Percentiles rank a stretch among this genome's conserved stretches.
phyloP scores from a whole-genome alignment of 2,888 invertebrate species.

The Strigamia transsilvanica region DNA sequence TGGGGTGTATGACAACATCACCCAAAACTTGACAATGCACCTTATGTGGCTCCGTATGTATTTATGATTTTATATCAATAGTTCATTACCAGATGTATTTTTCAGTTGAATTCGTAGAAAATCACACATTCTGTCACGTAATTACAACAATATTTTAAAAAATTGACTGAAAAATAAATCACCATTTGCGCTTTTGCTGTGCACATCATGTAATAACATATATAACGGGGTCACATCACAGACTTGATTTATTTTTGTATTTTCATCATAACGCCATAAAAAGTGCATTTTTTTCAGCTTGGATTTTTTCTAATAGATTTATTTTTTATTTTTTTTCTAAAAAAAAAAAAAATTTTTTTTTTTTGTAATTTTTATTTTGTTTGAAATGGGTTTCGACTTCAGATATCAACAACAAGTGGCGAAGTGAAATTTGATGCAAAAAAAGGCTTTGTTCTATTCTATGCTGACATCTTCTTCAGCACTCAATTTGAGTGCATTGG shows the following conservation, averaged over 20 bases:
- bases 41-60: conserved; percentile 57
- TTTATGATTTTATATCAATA: conserved; percentile 3
- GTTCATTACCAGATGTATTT: neutral
- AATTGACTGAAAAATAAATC: conserved; percentile 5
- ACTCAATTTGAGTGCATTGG: conserved; percentile 56
- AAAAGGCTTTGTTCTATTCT: conserved; percentile 55
- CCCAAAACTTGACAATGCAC: conserved; percentile 52
- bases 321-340: neutral
- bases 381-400: neutral
- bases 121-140: no score
- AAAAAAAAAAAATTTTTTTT: neutral
- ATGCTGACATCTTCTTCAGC: conserved; percentile 55
- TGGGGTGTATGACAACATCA: conserved; percentile 53
- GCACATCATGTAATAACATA: neutral
- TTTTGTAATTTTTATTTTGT: conserved; percentile 8
- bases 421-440: conserved; percentile 54
- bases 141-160: no score
- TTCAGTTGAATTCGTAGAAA: neutral
- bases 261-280: neutral
- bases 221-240: conserved; percentile 1
- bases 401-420: conserved; percentile 32
- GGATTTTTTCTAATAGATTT: neutral
- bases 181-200: neutral
- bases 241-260: neutral
- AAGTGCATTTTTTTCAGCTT: conserved; percentile 13